Conservation (phyloP, 2,888 invertebrate species). For the Halictus ligatus region DNA sequence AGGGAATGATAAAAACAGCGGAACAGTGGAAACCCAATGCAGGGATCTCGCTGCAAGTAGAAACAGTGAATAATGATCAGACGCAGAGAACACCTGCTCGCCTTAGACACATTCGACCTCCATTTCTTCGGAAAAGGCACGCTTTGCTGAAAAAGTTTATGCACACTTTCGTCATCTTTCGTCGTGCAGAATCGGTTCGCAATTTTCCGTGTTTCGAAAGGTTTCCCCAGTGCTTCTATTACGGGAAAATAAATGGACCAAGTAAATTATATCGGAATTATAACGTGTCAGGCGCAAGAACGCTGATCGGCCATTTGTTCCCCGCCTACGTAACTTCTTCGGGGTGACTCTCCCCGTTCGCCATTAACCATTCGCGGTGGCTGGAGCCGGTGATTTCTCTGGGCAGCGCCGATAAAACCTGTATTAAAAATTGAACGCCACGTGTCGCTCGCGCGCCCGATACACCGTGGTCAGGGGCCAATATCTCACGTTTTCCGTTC, state of each 20-base stretch:
- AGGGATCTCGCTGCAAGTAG: not conserved
- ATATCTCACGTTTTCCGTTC: constrained; percentile 36
- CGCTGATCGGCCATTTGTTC: constrained; percentile 4
- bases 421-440: not conserved
- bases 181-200: not conserved
- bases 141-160: not conserved
- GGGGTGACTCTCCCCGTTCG: not conserved
- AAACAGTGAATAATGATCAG: not conserved
- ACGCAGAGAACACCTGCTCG: not conserved
- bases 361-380: not conserved
- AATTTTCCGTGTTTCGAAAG: not conserved
- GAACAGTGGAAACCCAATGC: not conserved
- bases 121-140: not conserved
- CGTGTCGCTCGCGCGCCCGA: not conserved
- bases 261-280: not conserved
- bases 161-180: not conserved
- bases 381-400: not conserved
- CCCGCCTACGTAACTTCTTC: not conserved
- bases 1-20: not conserved
- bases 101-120: not conserved
- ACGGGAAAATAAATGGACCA: not conserved
- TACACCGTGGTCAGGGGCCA: constrained; percentile 60
- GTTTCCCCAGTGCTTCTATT: not conserved
- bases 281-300: not conserved
- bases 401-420: not conserved